These are phyloP conservation scores for Dipodomys stephensi DNA, from an alignment of 2,113 vertebrate genomes.

Conservation along the genomic window DNA sequence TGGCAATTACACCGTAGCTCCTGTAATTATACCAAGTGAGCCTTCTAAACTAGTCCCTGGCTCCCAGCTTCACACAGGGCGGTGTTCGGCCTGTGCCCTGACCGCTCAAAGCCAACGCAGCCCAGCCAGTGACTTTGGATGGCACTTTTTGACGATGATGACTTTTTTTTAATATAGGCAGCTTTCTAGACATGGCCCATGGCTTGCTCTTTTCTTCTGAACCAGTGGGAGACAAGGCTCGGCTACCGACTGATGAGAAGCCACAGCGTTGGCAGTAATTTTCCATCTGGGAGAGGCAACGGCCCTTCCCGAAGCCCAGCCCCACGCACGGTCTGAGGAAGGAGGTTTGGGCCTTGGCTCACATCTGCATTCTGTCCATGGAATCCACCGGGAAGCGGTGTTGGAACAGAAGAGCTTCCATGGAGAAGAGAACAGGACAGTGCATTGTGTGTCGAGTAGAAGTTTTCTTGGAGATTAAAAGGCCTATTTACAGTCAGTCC, in stretches of 20 bases:
- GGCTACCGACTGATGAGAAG: neutral
- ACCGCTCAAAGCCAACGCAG: neutral
- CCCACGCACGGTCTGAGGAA: neutral
- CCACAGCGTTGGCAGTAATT: neutral
- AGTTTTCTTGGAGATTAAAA: conserved; percentile 8
- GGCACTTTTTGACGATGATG: conserved; percentile 10
- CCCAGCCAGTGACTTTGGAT: neutral
- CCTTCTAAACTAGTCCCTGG: conserved; percentile 74
- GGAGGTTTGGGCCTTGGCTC: neutral
- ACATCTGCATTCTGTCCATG: neutral
- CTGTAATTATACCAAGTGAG: conserved; percentile 80
- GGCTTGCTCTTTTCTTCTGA: neutral
- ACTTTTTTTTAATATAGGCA: conserved; percentile 48
- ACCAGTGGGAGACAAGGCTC: neutral
- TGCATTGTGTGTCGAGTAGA: neutral
- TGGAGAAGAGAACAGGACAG: neutral
- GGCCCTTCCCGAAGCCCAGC: neutral
- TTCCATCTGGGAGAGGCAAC: neutral
- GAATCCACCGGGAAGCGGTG: neutral
- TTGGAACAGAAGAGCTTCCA: neutral
- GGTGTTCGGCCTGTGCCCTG: conserved; percentile 32
- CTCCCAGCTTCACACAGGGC: conserved; percentile 7
- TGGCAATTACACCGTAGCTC: conserved; percentile 80
- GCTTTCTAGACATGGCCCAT: conserved; percentile 5
- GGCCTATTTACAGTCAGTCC: neutral